Evolutionary conservation across 2,113 vertebrate genomes (phyloP).

Genomic region (Gymnarchus niloticus): DNA sequence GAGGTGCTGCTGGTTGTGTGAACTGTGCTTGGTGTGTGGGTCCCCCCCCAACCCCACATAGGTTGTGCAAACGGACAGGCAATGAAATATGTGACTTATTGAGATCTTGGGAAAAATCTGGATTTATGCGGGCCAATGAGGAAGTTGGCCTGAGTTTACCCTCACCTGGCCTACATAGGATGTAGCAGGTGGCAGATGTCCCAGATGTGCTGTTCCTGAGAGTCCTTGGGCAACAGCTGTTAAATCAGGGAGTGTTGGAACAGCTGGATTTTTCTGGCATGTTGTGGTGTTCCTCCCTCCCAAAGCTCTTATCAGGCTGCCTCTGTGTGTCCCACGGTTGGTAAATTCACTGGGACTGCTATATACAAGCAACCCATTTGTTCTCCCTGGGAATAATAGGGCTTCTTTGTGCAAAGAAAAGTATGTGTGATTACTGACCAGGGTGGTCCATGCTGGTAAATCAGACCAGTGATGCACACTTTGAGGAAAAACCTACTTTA

Average conservation of each 20-base stretch:
- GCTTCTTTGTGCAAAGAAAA: constrained; percentile 21
- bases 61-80: background rate
- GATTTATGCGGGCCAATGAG: constrained; percentile 30
- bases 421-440: constrained; percentile 29
- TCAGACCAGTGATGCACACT: background rate
- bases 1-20: too few species aligned
- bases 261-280: constrained; percentile 27
- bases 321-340: background rate
- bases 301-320: constrained; percentile 18
- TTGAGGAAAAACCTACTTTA: background rate
- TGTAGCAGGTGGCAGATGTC: constrained; percentile 38
- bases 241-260: constrained; percentile 26
- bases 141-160: constrained; percentile 13
- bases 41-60: too few species aligned
- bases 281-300: background rate
- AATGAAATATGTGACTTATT: constrained; percentile 18
- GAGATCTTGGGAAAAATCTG: constrained; percentile 26
- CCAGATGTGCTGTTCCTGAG: constrained; percentile 36
- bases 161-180: constrained; percentile 30
- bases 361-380: constrained; percentile 27
- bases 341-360: constrained; percentile 19
- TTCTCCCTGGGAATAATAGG: constrained; percentile 1
- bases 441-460: constrained; percentile 23
- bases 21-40: too few species aligned
- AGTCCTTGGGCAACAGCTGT: constrained; percentile 34